Evolutionary conservation across 2,888 invertebrate species (phyloP).

Genomic region (Hirtodrosophila confusa): DNA sequence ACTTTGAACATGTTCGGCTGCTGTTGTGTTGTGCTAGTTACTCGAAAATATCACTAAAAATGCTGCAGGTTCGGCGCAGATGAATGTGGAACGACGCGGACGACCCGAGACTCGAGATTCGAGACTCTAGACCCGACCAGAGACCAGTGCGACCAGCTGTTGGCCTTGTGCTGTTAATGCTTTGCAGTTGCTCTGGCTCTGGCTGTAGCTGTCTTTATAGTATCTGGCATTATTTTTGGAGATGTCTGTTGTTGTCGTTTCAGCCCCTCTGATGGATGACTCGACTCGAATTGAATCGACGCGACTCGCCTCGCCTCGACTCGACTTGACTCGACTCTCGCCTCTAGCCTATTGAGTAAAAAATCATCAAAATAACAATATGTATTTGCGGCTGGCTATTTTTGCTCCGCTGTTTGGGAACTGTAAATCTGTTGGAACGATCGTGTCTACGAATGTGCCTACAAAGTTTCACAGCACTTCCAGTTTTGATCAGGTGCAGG

Average conservation of each 20-base stretch:
- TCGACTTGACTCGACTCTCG: constrained; percentile 9
- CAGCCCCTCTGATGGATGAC: constrained; percentile 56
- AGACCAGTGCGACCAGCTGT: constrained; percentile 59
- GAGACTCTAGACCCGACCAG: constrained; percentile 25
- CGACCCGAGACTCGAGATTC: constrained; percentile 36
- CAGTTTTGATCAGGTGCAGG: constrained; percentile 50
- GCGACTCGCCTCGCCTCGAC: constrained; percentile 23
- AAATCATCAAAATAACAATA: constrained; percentile 45
- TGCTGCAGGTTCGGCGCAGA: constrained; percentile 59
- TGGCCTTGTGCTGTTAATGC: constrained; percentile 65
- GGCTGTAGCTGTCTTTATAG: constrained; percentile 39
- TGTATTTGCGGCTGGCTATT: constrained; percentile 44
- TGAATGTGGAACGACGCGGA: constrained; percentile 62
- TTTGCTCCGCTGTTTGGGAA: constrained; percentile 34
- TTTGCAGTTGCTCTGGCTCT: constrained; percentile 38
- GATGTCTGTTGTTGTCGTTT: constrained; percentile 49
- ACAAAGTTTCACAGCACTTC: constrained; percentile 22
- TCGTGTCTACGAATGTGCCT: constrained; percentile 7
- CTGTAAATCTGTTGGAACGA: constrained; percentile 32
- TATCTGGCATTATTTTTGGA: constrained; percentile 59
- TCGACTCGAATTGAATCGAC: constrained; percentile 37
- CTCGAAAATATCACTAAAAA: constrained; percentile 74
- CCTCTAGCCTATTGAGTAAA: constrained; percentile 19
- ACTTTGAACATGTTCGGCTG: constrained; percentile 75
- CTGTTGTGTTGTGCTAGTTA: constrained; percentile 68